A percentile compares a stretch with the other conserved stretches of the same genome.
phyloP scores from a whole-genome alignment of 2,113 vertebrate genomes.

The Xiphophorus couchianus region DNA sequence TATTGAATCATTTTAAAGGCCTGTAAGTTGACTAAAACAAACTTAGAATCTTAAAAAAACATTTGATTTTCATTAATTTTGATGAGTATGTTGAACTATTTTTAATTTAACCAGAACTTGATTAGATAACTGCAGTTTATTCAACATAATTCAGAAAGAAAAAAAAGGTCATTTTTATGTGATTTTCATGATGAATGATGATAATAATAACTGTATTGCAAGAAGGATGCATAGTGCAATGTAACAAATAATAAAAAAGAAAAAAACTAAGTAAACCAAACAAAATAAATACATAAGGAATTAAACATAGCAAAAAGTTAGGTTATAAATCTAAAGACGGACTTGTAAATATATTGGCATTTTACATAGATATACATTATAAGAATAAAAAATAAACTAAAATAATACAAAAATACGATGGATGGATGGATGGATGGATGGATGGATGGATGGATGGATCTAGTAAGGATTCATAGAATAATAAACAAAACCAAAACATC shows the following conservation, averaged over 20 bases:
- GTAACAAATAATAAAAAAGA: background rate
- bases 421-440: too few species aligned
- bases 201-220: background rate
- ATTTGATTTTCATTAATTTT: background rate
- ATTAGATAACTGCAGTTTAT: background rate
- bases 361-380: background rate
- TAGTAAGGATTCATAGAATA: too few species aligned
- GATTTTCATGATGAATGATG: background rate
- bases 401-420: too few species aligned
- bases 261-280: background rate
- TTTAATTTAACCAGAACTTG: background rate
- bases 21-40: accelerated
- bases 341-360: background rate
- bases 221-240: background rate
- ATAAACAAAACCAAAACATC: background rate
- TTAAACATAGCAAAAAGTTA: background rate
- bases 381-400: too few species aligned
- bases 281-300: background rate
- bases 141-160: background rate
- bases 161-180: background rate
- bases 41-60: background rate
- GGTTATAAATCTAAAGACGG: too few species aligned
- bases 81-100: background rate
- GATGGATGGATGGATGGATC: too few species aligned
- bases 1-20: background rate